A percentile compares a stretch with the other conserved stretches of the same genome.
phyloP scores from a whole-genome alignment of 2,888 invertebrate species.

The Eristalis tenax region DNA sequence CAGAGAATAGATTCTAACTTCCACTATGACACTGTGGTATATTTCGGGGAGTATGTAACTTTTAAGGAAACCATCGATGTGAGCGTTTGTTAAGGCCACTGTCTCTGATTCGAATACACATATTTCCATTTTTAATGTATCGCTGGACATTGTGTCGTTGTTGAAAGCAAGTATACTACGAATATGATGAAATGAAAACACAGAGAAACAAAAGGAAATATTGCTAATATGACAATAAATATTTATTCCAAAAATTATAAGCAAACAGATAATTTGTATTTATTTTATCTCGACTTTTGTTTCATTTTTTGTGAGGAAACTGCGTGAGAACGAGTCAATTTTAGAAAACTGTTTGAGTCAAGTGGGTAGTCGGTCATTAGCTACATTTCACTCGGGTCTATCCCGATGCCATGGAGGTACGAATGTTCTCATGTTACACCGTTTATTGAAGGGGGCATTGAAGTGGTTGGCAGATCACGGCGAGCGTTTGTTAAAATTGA shows the following conservation, averaged over 20 bases:
- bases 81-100: constrained; percentile 25
- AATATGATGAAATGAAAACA: background rate
- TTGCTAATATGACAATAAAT: constrained; percentile 80
- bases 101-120: background rate
- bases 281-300: background rate
- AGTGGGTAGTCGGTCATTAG: too few species aligned
- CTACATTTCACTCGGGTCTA: too few species aligned
- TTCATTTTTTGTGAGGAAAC: background rate
- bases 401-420: too few species aligned
- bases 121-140: constrained; percentile 33
- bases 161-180: constrained; percentile 28
- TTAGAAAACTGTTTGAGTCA: too few species aligned
- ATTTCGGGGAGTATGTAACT: background rate
- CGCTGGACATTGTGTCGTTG: constrained; percentile 40
- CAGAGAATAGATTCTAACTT: constrained; percentile 15
- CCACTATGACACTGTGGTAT: background rate
- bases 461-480: too few species aligned
- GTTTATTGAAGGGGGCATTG: too few species aligned
- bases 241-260: constrained; percentile 78
- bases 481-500: too few species aligned
- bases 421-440: too few species aligned
- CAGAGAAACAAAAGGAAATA: constrained; percentile 34
- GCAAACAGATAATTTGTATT: background rate
- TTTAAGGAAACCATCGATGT: background rate
- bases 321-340: too few species aligned